Evolutionary conservation across 2,888 invertebrate species (phyloP).

Genomic region (Salpingus planirostris): DNA sequence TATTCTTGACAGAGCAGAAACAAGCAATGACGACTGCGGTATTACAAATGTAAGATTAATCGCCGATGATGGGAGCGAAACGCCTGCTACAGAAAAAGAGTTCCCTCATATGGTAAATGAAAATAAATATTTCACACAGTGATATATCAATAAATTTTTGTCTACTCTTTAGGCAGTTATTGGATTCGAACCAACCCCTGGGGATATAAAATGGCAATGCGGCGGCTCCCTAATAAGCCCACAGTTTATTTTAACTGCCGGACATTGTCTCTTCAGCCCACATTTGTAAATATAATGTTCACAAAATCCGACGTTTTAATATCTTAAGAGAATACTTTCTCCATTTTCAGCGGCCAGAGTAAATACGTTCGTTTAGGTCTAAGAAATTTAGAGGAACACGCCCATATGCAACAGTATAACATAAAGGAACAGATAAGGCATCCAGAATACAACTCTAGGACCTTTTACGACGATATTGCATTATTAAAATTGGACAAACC

Average conservation of each 20-base stretch:
- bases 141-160: neutral
- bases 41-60: constrained; percentile 2
- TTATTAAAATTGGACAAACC: constrained; percentile 37
- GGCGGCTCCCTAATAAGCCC: constrained; percentile 58
- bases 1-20: neutral
- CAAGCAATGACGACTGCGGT: constrained; percentile 6
- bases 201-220: constrained; percentile 45
- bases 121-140: neutral
- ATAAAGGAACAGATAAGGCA: constrained; percentile 32
- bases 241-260: constrained; percentile 56
- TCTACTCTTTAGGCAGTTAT: constrained; percentile 1
- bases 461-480: constrained; percentile 46
- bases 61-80: constrained; percentile 6
- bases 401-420: constrained; percentile 29
- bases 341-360: constrained; percentile 35
- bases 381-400: constrained; percentile 39
- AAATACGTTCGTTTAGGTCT: constrained; percentile 41
- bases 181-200: constrained; percentile 2
- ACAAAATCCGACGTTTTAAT: neutral
- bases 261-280: constrained; percentile 47
- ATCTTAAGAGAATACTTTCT: neutral
- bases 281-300: constrained; percentile 5
- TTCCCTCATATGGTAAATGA: constrained; percentile 11
- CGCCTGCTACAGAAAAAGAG: constrained; percentile 3
- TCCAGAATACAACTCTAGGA: constrained; percentile 36